A percentile compares a stretch with the other conserved stretches of the same genome.
Evolutionary conservation across 2,113 vertebrate species (phyloP).

Genomic region (Apteryx mantelli): DNA sequence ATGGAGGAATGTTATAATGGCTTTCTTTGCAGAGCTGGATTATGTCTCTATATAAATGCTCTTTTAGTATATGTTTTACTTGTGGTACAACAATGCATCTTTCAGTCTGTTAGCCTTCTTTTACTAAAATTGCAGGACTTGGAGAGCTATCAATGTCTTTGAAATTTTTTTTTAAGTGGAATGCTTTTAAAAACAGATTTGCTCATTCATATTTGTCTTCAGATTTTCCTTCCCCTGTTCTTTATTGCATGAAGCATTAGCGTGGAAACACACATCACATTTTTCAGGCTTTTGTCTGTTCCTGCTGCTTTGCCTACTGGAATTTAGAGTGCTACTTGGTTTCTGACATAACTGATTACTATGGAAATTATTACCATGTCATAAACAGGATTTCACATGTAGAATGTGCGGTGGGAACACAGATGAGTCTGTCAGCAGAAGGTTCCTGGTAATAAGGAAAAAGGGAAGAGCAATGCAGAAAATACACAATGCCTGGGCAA

Average conservation of each 20-base stretch:
- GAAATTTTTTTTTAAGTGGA: not conserved
- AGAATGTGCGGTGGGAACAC: slow-evolving; percentile 34
- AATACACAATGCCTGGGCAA: not conserved
- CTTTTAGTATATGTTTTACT: not conserved
- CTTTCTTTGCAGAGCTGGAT: slow-evolving; percentile 13
- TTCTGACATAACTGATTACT: slow-evolving; percentile 71
- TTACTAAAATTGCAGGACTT: not conserved
- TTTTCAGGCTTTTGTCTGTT: slow-evolving; percentile 66
- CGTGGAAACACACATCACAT: slow-evolving; percentile 11
- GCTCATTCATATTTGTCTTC: slow-evolving; percentile 5
- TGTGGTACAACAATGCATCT: not conserved
- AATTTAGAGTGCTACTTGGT: slow-evolving; percentile 36
- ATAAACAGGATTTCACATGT: slow-evolving; percentile 62
- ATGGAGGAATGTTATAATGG: not conserved
- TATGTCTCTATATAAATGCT: not conserved
- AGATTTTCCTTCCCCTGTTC: slow-evolving; percentile 55
- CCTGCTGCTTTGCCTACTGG: slow-evolving; percentile 59
- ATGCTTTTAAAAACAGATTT: not conserved
- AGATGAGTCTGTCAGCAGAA: slow-evolving; percentile 58
- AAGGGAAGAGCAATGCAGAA: slow-evolving; percentile 43
- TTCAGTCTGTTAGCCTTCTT: not conserved
- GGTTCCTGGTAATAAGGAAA: slow-evolving; percentile 36
- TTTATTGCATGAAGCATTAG: not conserved
- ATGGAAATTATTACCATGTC: slow-evolving; percentile 72
- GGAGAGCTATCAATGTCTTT: not conserved